phyloP scores from a whole-genome alignment of 1,140 invertebrate genomes.

The Conopomorpha cramerella region DNA sequence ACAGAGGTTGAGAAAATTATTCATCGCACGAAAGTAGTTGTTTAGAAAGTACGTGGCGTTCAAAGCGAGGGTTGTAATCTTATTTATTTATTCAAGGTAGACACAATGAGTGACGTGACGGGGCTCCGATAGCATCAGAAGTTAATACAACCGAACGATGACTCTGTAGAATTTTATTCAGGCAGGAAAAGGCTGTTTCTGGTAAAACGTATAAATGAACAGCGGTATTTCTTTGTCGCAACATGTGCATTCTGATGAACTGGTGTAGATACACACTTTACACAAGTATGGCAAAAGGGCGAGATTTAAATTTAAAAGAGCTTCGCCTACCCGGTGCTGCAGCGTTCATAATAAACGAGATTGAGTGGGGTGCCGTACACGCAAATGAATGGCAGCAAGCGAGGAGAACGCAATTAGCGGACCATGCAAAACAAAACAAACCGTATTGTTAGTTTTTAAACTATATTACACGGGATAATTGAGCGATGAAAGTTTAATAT shows the following conservation, averaged over 20 bases:
- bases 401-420: too few relatives aligned
- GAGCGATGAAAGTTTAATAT: too few relatives aligned
- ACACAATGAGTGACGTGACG: too few relatives aligned
- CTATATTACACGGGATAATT: too few relatives aligned
- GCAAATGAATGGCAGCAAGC: conserved; percentile 47
- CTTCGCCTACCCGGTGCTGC: conserved; percentile 20
- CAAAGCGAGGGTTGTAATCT: conserved; percentile 15
- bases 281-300: conserved; percentile 29
- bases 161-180: too few relatives aligned
- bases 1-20: conserved; percentile 9
- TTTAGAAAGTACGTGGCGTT: conserved; percentile 20
- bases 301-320: conserved; percentile 36
- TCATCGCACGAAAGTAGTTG: conserved; percentile 8
- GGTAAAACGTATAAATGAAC: too few relatives aligned
- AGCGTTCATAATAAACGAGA: conserved; percentile 54
- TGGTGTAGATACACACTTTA: conserved; percentile 18
- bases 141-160: too few relatives aligned
- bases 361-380: conserved; percentile 41
- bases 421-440: too few relatives aligned
- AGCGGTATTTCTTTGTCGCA: too few relatives aligned
- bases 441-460: too few relatives aligned
- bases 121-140: too few relatives aligned
- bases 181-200: too few relatives aligned
- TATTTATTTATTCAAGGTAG: conserved; percentile 42
- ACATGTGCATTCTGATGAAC: neutral